Percentiles rank a stretch among this genome's conserved stretches.
Evolutionary conservation across 1,140 invertebrate species (phyloP).

Genomic region (Calephelis nemesis): DNA sequence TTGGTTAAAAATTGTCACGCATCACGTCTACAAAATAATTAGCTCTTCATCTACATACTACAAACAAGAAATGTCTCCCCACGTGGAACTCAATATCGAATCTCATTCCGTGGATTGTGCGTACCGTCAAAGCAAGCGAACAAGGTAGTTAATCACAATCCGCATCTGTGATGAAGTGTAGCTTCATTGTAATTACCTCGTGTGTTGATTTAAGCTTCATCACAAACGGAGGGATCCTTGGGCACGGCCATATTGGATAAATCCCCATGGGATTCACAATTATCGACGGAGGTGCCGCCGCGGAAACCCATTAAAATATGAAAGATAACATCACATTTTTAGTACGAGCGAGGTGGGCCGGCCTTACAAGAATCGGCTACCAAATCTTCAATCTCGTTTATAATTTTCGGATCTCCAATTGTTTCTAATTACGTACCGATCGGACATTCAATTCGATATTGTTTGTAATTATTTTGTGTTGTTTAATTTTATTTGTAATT

Average conservation of each 20-base stretch:
- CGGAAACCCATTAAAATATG: slow-evolving; percentile 75
- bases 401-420: slow-evolving; percentile 69
- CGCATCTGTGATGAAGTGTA: slow-evolving; percentile 67
- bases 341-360: slow-evolving; percentile 64
- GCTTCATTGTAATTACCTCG: slow-evolving; percentile 70
- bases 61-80: slow-evolving; percentile 16
- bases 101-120: slow-evolving; percentile 29
- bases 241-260: slow-evolving; percentile 57
- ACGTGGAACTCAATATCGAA: slow-evolving; percentile 10
- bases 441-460: slow-evolving; percentile 69
- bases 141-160: slow-evolving; percentile 67
- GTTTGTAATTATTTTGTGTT: slow-evolving; percentile 67
- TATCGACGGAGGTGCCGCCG: slow-evolving; percentile 62
- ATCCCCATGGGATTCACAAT: slow-evolving; percentile 66
- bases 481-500: slow-evolving; percentile 72
- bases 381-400: slow-evolving; percentile 49
- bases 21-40: too few relatives aligned
- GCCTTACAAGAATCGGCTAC: slow-evolving; percentile 48
- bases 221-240: slow-evolving; percentile 38
- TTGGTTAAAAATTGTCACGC: too few relatives aligned
- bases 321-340: slow-evolving; percentile 72
- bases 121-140: slow-evolving; percentile 40
- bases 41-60: slow-evolving; percentile 4
- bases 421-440: slow-evolving; percentile 71
- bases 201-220: slow-evolving; percentile 75